These are phyloP conservation scores for Zoanthus sociatus DNA, from an alignment of 92 coral and sea anemone genomes.

Conservation along the genomic window DNA sequence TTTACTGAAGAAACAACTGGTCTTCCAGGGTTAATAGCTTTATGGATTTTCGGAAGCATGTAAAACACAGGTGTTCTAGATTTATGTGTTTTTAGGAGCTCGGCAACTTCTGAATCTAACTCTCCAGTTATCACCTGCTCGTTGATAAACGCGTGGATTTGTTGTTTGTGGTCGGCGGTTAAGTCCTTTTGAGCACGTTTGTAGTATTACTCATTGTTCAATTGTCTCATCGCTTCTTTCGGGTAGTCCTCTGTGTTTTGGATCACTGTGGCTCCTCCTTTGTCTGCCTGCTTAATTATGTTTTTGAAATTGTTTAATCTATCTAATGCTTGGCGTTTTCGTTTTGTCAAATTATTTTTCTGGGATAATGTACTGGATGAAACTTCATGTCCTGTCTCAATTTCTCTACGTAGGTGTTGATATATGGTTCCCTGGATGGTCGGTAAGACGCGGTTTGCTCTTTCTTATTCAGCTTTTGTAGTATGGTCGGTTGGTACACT, in stretches of 20 bases:
- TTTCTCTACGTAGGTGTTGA: background rate
- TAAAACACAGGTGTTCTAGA: too few relatives aligned
- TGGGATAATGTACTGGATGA: background rate
- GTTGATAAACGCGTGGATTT: background rate
- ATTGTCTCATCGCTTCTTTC: slow-evolving; percentile 2
- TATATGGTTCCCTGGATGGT: too few relatives aligned
- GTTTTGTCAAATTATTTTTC: background rate
- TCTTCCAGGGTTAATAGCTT: too few relatives aligned
- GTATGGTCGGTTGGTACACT: slow-evolving; percentile 35
- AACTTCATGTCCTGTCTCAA: background rate
- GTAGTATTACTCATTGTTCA: background rate
- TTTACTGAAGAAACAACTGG: too few relatives aligned
- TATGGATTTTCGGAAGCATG: too few relatives aligned
- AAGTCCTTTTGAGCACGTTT: background rate
- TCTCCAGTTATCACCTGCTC: background rate
- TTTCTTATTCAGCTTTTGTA: slow-evolving; percentile 37
- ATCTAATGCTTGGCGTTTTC: background rate
- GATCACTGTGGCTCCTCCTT: slow-evolving; percentile 6
- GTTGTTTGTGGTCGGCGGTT: slow-evolving; percentile 3
- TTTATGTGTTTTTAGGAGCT: too few relatives aligned
- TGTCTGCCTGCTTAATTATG: slow-evolving; percentile 1
- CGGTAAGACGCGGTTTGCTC: slow-evolving; percentile 18
- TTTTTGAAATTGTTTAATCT: background rate
- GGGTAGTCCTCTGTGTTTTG: background rate
- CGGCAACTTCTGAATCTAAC: background rate